phyloP scores from a whole-genome alignment of 2,888 invertebrate species.

The Amphipoea lucens region DNA sequence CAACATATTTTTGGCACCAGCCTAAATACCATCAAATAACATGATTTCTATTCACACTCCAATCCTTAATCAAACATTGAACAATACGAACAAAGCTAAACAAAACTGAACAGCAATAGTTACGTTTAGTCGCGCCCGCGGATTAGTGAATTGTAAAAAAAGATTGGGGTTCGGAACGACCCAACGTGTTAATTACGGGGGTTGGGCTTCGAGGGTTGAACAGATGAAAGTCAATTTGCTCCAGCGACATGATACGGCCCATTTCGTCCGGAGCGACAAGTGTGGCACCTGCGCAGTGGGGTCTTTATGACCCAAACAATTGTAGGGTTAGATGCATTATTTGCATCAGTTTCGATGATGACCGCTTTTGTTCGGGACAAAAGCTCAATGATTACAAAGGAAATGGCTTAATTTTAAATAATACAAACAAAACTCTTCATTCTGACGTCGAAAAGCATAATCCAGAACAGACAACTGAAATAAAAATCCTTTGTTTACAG shows the following conservation, averaged over 20 bases:
- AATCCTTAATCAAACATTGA: slow-evolving; percentile 70
- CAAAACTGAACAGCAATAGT: slow-evolving; percentile 80
- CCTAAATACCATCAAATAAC: slow-evolving; percentile 55
- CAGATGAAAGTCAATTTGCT: slow-evolving; percentile 92
- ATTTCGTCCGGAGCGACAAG: slow-evolving; percentile 90
- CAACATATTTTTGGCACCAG: slow-evolving; percentile 1
- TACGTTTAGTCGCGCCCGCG: slow-evolving; percentile 88
- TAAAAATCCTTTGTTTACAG: slow-evolving; percentile 88
- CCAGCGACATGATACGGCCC: slow-evolving; percentile 92
- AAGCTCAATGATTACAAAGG: slow-evolving; percentile 29
- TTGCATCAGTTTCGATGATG: slow-evolving; percentile 56
- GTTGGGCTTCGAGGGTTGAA: slow-evolving; percentile 86
- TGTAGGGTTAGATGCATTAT: slow-evolving; percentile 71
- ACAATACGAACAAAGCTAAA: slow-evolving; percentile 74
- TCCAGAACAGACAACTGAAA: not conserved
- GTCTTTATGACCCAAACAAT: slow-evolving; percentile 81
- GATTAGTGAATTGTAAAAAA: slow-evolving; percentile 90
- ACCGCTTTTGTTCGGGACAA: slow-evolving; percentile 44
- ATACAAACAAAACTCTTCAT: slow-evolving; percentile 3
- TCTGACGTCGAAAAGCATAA: not conserved
- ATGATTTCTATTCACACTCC: slow-evolving; percentile 60
- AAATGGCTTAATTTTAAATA: slow-evolving; percentile 40
- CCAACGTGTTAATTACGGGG: slow-evolving; percentile 91
- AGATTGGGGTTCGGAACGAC: slow-evolving; percentile 84
- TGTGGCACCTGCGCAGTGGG: slow-evolving; percentile 88